Evolutionary conservation across 2,888 invertebrate species (phyloP), one percentile per base, ranked within the genome.

Genomic region (Melinopterus prodromus): DNA sequence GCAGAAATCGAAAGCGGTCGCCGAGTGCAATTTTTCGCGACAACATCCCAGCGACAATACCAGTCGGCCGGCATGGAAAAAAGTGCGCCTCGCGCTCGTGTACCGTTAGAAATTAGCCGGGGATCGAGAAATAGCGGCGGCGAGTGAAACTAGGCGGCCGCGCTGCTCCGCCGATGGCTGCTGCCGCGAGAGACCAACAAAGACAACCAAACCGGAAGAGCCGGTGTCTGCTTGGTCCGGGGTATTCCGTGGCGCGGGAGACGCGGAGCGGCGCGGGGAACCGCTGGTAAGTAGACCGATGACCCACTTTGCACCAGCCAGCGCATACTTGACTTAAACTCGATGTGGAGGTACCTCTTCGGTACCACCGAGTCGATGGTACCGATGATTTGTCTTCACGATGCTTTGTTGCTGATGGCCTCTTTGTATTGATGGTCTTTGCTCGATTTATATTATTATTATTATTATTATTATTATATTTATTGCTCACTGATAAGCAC

Each of bases 201-300:
- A 76, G 82, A 79, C 80, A 82, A 82, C 80, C 82, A 81, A 86
- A 86, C 87, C 87, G 87, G 87, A 87, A 87, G 87, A 87, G 85
- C 83, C 84, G 83, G 84, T 85, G 86, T 84, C 85, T 84, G 36
- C 37, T 74, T 83, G 85, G 84, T 84, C 83, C 82, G 86, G 85
- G 83, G 74, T 80, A 81, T 82, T 84, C 84, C 82, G 83, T 83
- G 84, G 84, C 80, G 83, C 78, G 80, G 82, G 83, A 85, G 82
- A 85, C 83, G 77, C 84, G 86, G 86, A 86, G 86, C 85, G 86
- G 80, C 81, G 83, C 84, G 82, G 80, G 78, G 78, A 81, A 83
- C 85, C 82, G 85, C 84, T 85, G 85, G 83, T 83, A 87, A 87
- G 86, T 88, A 86, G 88, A 85, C 86, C 88, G 86, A 85, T 87